Evolutionary conservation across 2,888 invertebrate species (phyloP), one percentile per base, ranked within the genome.

Genomic region (Eilema depressum): DNA sequence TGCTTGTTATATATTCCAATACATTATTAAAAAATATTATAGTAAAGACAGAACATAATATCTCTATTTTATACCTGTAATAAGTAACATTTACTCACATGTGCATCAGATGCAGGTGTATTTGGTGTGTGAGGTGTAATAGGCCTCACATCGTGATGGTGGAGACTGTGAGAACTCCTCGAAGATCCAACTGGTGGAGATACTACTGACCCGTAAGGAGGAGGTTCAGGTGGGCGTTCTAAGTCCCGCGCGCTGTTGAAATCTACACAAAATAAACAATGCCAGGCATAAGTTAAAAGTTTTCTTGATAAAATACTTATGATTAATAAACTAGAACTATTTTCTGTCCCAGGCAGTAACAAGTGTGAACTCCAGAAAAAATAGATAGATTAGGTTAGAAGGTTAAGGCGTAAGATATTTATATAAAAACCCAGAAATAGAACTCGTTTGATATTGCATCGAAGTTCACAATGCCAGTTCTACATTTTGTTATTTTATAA

Each of bases 41-140:
- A n/a, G n/a, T n/a, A n/a, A n/a, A n/a, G n/a, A n/a, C n/a, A n/a
- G n/a, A n/a, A n/a, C n/a, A n/a, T n/a, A n/a, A n/a, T n/a, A n/a
- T n/a, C n/a, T n/a, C n/a, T n/a, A n/a, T n/a, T n/a, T n/a, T n/a
- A n/a, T n/a, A n/a, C n/a, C n/a, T n/a, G n/a, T n/a, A n/a, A n/a
- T n/a, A n/a, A n/a, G n/a, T n/a, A n/a, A n/a, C n/a, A n/a, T n/a
- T n/a, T 25, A 76, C 70, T 81, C 85, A 95, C 95, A 89, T 94
- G 93, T 74, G 88, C 91, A 88, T 95, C 95, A 68, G 93, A 94
- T 41, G 91, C 91, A 14, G 94, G 93, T 7, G 94, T 93, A 75
- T 89, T 91, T 0, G 94, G 92, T 56, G 93, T 93, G 67, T 93
- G 93, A 4, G 90, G 91, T 11, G 92, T 89, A 63, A 87, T 87